These are phyloP conservation scores for Branchipolynoe longqiensis DNA, from an alignment of 2,888 invertebrate species.

Conservation along the genomic window DNA sequence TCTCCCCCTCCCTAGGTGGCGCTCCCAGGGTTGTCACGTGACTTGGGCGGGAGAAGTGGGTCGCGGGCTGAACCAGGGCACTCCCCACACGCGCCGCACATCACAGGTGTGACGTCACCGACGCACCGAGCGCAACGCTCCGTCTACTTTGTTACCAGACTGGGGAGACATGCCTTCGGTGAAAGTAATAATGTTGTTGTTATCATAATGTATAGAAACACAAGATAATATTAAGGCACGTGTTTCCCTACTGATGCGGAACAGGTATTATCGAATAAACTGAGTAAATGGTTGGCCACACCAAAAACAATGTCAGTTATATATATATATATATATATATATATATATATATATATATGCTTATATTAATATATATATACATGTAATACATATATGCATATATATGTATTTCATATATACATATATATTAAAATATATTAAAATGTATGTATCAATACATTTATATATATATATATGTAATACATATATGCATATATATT, in stretches of 20 bases:
- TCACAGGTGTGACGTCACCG: neutral
- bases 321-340: too few species aligned
- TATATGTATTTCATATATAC: too few species aligned
- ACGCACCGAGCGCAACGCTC: neutral
- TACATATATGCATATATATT: too few species aligned
- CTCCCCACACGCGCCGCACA: neutral
- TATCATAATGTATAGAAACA: neutral
- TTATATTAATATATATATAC: too few species aligned
- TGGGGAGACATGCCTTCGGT: neutral
- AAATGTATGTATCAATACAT: too few species aligned
- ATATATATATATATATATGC: too few species aligned
- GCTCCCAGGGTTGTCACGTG: neutral
- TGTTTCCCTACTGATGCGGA: neutral
- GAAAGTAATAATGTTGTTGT: slow-evolving; percentile 22
- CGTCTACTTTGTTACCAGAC: neutral
- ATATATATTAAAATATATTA: too few species aligned
- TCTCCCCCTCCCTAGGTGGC: too few species aligned
- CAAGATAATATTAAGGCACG: slow-evolving; percentile 22
- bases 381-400: too few species aligned
- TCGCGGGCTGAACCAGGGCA: neutral
- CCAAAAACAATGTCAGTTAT: too few species aligned
- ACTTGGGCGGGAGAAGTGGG: neutral
- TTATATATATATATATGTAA: too few species aligned
- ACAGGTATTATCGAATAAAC: slow-evolving; percentile 14
- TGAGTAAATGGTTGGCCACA: slow-evolving; percentile 20